Evolutionary conservation across 2,888 invertebrate species (phyloP), one percentile per base, ranked within the genome.

Genomic region (Caenorhabditis uteleia): DNA sequence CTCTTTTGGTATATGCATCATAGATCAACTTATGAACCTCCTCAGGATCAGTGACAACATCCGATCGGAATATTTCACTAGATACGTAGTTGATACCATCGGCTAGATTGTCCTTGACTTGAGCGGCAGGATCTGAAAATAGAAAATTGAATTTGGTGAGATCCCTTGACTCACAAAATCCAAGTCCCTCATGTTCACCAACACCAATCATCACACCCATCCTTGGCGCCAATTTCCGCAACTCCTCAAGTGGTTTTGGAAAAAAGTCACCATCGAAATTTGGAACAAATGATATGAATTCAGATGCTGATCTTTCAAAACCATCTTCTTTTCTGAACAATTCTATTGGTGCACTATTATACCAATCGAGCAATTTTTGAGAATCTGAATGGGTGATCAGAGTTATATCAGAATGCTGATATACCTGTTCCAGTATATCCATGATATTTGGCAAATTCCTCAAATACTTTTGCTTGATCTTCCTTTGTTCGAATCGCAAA

Each of bases 241-340:
- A 44, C n/a, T 61, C 66, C 20, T 66, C 50, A 6, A 71, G 46
- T 25, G 70, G 57, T 36, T 62, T 67, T 1, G 75, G 73, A 51
- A 76, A 70, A 39, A 76, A 76, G 44, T 73, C 73, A 12, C 73
- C 73, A 43, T 76, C 76, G 25, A 69, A 38, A 14, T 60, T 68
- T 2, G 76, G 75, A 16, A 66, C 61, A 26, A 73, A 65, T 26
- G 53, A 55, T 26, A 71, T 34, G 34, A 44, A 54, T 33, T 54
- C 60, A 6, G 60, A 60, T 12, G 44, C 26, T 10, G 60, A 23
- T 34, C 49, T 53, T 14, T 54, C 45, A 40, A 54, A 60, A 14
- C 38, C 31, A 6, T 49, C 50, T 5, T 50, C 26, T 16, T 55
- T 29, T 14, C 45, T 33, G 16, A 60, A 26, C 5, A 31, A 27